Percentiles rank a stretch among this genome's conserved stretches.
These are phyloP conservation scores for Scytalopus superciliaris DNA, from an alignment of 2,113 vertebrate genomes.

Conservation along the genomic window DNA sequence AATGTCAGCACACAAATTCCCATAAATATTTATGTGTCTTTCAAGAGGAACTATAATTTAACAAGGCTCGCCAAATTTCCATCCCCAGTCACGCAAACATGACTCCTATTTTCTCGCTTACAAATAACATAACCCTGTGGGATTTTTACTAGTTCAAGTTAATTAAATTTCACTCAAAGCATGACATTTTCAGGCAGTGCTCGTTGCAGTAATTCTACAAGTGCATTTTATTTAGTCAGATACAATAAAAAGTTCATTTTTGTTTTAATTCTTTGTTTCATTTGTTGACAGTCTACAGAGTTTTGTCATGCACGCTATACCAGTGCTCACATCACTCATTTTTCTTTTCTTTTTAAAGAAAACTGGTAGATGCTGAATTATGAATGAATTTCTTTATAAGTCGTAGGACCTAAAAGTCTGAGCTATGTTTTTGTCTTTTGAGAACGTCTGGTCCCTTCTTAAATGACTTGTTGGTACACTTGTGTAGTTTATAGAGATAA, in stretches of 20 bases:
- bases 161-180: constrained; percentile 55
- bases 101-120: constrained; percentile 32
- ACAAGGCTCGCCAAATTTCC: constrained; percentile 7
- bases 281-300: not conserved
- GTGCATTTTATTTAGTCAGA: not conserved
- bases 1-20: not conserved
- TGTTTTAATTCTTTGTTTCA: not conserved
- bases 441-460: not conserved
- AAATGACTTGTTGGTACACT: not conserved
- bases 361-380: not conserved
- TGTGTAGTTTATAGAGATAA: not conserved
- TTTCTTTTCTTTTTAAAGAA: not conserved
- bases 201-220: not conserved
- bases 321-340: not conserved
- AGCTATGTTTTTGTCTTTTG: not conserved
- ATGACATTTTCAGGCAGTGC: not conserved
- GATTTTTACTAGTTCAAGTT: constrained; percentile 48
- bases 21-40: constrained; percentile 45
- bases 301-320: not conserved
- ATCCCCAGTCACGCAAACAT: not conserved
- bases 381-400: not conserved
- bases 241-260: not conserved
- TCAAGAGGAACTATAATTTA: not conserved
- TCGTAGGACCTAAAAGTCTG: not conserved
- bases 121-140: not conserved